Evolutionary conservation across 1,140 invertebrate genomes (phyloP).

Genomic region (Pteromalus puparum): DNA sequence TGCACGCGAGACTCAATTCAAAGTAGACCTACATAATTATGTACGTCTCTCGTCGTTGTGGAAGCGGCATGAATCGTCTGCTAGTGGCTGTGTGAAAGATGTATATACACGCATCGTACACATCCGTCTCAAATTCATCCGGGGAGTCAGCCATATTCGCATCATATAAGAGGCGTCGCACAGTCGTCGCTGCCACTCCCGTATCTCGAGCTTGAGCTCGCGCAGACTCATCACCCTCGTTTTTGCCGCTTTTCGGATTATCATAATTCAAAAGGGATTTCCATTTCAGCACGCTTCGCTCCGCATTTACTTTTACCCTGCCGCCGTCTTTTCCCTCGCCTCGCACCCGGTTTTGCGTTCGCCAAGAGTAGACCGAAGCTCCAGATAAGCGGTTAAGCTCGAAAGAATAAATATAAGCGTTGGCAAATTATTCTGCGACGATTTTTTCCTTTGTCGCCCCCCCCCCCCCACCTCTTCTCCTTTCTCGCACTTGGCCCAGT

Average conservation of each 20-base stretch:
- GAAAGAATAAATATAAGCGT: slow-evolving; percentile 49
- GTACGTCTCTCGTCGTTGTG: no score
- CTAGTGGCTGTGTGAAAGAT: no score
- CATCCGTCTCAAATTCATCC: no score
- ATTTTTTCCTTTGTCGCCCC: slow-evolving; percentile 15
- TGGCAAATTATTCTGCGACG: slow-evolving; percentile 47
- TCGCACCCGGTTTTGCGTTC: neutral
- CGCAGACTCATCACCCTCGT: slow-evolving; percentile 29
- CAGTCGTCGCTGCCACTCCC: neutral
- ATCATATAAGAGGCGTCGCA: neutral
- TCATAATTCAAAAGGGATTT: slow-evolving; percentile 52
- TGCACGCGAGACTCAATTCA: no score
- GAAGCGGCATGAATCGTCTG: no score
- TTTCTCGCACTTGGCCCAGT: neutral
- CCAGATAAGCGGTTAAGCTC: slow-evolving; percentile 45
- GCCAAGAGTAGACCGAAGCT: slow-evolving; percentile 25
- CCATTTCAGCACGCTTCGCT: neutral
- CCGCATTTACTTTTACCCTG: slow-evolving; percentile 6
- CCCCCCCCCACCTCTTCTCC: neutral
- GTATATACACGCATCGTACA: no score
- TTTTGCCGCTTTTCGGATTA: slow-evolving; percentile 47
- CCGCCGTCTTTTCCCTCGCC: neutral
- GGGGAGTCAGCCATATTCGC: neutral
- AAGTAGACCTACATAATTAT: no score
- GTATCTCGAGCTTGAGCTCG: neutral